Percentiles rank a stretch among this genome's conserved stretches.
These are phyloP conservation scores for Morpho deidamia DNA, from an alignment of 2,888 invertebrate genomes.

Conservation along the genomic window DNA sequence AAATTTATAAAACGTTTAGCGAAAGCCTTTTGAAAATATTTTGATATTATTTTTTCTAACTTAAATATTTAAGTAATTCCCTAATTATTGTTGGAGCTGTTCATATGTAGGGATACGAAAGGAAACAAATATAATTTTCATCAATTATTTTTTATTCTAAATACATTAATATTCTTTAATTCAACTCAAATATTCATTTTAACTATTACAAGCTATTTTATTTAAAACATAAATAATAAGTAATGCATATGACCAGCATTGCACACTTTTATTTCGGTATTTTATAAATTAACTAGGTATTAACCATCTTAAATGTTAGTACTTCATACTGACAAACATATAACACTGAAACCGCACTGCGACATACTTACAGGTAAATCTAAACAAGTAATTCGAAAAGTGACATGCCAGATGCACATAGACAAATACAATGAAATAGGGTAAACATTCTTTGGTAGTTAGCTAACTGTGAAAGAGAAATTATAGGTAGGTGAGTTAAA, in stretches of 20 bases:
- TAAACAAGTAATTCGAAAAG: slow-evolving; percentile 35
- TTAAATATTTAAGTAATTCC: too few species aligned
- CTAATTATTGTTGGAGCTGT: not conserved
- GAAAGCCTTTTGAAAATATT: too few species aligned
- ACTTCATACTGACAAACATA: slow-evolving; percentile 62
- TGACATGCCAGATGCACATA: slow-evolving; percentile 37
- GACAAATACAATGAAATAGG: slow-evolving; percentile 30
- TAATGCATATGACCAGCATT: slow-evolving; percentile 77
- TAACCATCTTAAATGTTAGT: slow-evolving; percentile 70
- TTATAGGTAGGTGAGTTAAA: slow-evolving; percentile 15
- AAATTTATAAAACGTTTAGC: too few species aligned
- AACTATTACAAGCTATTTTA: slow-evolving; percentile 77
- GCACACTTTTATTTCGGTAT: slow-evolving; percentile 73
- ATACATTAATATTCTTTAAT: slow-evolving; percentile 78
- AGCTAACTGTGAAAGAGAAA: slow-evolving; percentile 27
- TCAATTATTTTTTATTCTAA: slow-evolving; percentile 79
- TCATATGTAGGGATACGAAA: not conserved
- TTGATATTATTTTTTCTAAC: not conserved
- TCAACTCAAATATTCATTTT: slow-evolving; percentile 77
- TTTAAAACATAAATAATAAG: slow-evolving; percentile 75
- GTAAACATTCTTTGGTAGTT: slow-evolving; percentile 35
- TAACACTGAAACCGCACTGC: slow-evolving; percentile 32
- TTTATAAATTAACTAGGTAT: slow-evolving; percentile 66
- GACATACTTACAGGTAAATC: slow-evolving; percentile 32
- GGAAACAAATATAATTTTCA: slow-evolving; percentile 18